A percentile compares a stretch with the other conserved stretches of the same genome.
Evolutionary conservation across 2,797 vertebrate genomes (phyloP).

Genomic region (Lacerta viridis): DNA sequence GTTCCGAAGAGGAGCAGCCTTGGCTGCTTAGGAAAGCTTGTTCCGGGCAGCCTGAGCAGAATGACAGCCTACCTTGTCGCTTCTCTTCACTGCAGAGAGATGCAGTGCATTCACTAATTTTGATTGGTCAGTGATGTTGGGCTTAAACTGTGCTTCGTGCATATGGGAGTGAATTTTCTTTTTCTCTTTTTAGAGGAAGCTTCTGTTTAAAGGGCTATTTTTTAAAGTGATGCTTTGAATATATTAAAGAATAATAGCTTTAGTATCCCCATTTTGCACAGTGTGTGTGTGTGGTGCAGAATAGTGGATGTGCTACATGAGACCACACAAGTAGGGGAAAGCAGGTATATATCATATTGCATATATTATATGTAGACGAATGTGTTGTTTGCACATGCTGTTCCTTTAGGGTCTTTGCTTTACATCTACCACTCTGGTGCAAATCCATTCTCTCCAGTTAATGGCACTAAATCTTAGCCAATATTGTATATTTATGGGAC

Average conservation of each 20-base stretch:
- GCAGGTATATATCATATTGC: constrained; percentile 35
- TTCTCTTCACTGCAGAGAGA: constrained; percentile 95
- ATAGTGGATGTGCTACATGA: constrained; percentile 69
- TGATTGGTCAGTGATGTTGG: constrained; percentile 95
- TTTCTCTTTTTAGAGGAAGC: constrained; percentile 75
- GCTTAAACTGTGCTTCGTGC: constrained; percentile 87
- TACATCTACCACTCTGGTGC: constrained; percentile 50
- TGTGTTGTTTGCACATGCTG: constrained; percentile 53
- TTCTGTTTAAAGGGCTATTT: constrained; percentile 75
- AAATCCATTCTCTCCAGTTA: constrained; percentile 62
- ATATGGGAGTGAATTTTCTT: constrained; percentile 77
- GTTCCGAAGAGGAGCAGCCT: constrained; percentile 77
- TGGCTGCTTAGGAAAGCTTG: constrained; percentile 79
- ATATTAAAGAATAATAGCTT: constrained; percentile 73
- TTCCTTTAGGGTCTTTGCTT: constrained; percentile 50
- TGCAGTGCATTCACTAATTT: constrained; percentile 93
- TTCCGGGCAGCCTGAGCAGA: constrained; percentile 84
- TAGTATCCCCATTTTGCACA: constrained; percentile 74
- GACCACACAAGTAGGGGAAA: constrained; percentile 9
- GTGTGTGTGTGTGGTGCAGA: constrained; percentile 66
- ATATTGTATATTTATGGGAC: constrained; percentile 43
- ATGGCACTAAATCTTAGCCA: constrained; percentile 64
- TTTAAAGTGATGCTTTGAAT: constrained; percentile 75
- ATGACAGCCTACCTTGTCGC: constrained; percentile 90
- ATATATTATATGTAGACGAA: constrained; percentile 68